Evolutionary conservation across 2,888 invertebrate genomes (phyloP), one percentile per base, ranked within the genome.

Genomic region (Caenorhabditis uteleia): DNA sequence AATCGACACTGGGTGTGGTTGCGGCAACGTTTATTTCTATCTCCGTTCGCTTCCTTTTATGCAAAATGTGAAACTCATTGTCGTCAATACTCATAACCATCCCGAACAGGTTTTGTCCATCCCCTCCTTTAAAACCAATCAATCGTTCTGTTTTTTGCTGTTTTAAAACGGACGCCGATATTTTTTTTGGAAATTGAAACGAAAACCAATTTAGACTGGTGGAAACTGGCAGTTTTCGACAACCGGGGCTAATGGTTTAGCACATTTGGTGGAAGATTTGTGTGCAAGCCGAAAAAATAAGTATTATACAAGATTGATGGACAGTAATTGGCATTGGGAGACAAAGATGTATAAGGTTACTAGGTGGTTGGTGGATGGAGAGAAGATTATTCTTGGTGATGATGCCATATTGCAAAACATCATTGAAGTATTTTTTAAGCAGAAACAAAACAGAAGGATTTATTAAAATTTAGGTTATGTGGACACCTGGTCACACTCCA

Each of bases 1-100:
- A 20, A 69, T 75, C 23, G 75, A 75, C 51, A 75, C 75, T 25
- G 75, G 75, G 31, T 70, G 70, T 43, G 75, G 72, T 16, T 73
- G 66, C 23, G 71, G 75, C 20, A 75, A 75, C 49, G 59, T 75
- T 34, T 73, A 67, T 54, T 66, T 69, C 46, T 75, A 68, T 54
- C 44, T 73, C 20, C 66, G 66, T 43, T 56, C 62, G 12, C 38
- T 70, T 16, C 58, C 59, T 14, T 61, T 69, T 39, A 54, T 73
- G 51, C 54, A 66, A 27, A 61, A 68, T 40, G 31, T 56, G 45
- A 62, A 60, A 49, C 57, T 75, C 25, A 66, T 75, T 39, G 75
- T 75, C 31, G 67, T 75, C 36, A 75, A 73, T 49, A 75, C 75
- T 31, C 75, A 75, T 57, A 75, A 75, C 46, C 75, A 75, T 57